A percentile compares a stretch with the other conserved stretches of the same genome.
phyloP scores from a whole-genome alignment of 1,140 invertebrate species.

The Drosophila santomea region DNA sequence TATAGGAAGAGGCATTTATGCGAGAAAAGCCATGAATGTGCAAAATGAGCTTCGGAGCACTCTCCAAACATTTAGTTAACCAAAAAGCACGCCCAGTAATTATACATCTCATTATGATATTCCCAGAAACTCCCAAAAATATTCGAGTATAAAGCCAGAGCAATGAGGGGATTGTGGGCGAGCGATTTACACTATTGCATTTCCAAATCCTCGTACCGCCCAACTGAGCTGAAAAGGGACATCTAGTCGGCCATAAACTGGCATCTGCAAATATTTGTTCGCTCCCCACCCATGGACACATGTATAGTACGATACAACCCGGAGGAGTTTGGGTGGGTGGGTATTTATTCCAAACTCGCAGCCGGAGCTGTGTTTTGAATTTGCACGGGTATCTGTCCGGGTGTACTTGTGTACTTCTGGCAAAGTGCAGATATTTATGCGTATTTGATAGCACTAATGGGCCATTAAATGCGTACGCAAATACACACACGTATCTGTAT shows the following conservation, averaged over 20 bases:
- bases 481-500: conserved; percentile 60
- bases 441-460: conserved; percentile 84
- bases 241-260: conserved; percentile 47
- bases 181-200: conserved; percentile 52
- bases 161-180: conserved; percentile 7
- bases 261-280: conserved; percentile 60
- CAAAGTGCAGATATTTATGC: conserved; percentile 81
- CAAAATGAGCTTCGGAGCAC: background rate
- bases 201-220: conserved; percentile 34
- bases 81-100: conserved; percentile 24
- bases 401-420: conserved; percentile 41
- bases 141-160: no score
- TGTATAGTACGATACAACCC: background rate
- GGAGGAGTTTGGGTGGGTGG: background rate
- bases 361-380: conserved; percentile 40
- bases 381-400: conserved; percentile 22
- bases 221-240: conserved; percentile 16
- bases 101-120: conserved; percentile 36
- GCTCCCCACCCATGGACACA: background rate
- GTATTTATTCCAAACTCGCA: conserved; percentile 30
- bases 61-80: background rate
- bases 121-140: conserved; percentile 12
- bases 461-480: conserved; percentile 81
- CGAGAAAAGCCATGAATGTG: background rate
- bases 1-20: background rate